Base-by-base conservation (phyloP, 2,797 vertebrate species). In the Chrysocyon brachyurus region DNA sequence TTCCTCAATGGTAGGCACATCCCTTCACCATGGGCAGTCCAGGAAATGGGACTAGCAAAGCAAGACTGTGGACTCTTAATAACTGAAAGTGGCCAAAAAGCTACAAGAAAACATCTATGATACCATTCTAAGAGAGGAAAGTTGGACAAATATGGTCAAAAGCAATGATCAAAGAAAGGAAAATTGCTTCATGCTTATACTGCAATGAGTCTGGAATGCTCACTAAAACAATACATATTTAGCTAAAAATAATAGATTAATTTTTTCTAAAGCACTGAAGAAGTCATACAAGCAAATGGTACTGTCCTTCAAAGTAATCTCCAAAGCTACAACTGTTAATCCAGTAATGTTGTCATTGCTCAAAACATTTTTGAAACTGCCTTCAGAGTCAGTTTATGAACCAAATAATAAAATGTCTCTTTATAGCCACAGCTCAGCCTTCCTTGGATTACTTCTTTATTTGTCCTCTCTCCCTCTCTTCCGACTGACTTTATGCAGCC, bases 241-340 rank as follows among this genome's bases (percentile, higher is more conserved):
- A 93, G 63, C 93, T 97, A 94, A 96, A 97, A 97, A 73, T 92
- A 95, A 87, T 97, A 40, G 86, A 93, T 91, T 96, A 91, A 72
- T 88, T 97, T 88, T 96, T 91, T 54, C 95, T 89, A 79, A 96
- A 90, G 52, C 49, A 78, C 73, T 95, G 33, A 24, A 63, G 73
- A 95, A 81, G 40, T 91, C 83, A 83, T 66, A 94, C 40, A 75
- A 57, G 73, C 87, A 91, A 95, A 91, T 83, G 81, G 49, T 82
- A 82, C 26, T 93, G 93, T 91, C 91, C 91, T 57, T 97, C 87
- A 93, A 89, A 94, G 68, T 28, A 77, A 94, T 94, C 95, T 92
- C 86, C 91, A 86, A 56, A 83, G 78, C 73, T 82, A 52, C 61
- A 96, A 84, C 57, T 89, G 52, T 91, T 93, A 86, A 97, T 78